Base-by-base conservation (phyloP, 2,797 vertebrate genomes). In the Heteromormyrus szaboi region DNA sequence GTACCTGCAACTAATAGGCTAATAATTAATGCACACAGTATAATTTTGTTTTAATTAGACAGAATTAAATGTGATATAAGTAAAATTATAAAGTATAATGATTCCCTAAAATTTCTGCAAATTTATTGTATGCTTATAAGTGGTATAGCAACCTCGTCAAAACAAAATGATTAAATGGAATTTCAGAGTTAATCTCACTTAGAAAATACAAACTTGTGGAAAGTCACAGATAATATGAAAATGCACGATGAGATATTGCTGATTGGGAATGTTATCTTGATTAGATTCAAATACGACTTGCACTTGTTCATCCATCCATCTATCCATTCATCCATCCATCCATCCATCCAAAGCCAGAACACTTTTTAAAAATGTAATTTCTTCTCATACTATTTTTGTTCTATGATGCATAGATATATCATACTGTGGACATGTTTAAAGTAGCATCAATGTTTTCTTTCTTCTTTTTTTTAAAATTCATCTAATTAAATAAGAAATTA, bases 11-110 rank as follows among this genome's bases (percentile, higher is more conserved):
- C 85, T 89, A 90, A 89, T 88, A 92, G 86, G 76, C 90, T 86
- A 91, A 91, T 89, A 90, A 92, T 92, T 90, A 91, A 92, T 88
- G 88, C 87, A 89, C 68, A 84, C 72, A 86, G 89, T 89, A 89
- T 89, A 89, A 89, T 90, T 93, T 86, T 89, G 89, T 88, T 89
- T 90, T 90, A 91, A 91, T 89, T 89, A 87, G 90, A 86, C 50
- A 51, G 89, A 87, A 85, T 87, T 25, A 88, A 89, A 89, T 86
- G 87, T 2, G 48, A 90, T 88, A 91, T 89, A 90, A 93, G 91
- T 86, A 86, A 76, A 89, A 86, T 68, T 50, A 85, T 37, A 37
- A 79, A 79, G 33, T 48, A 54, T 19, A 86, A 54, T 48, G 17
- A 68, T 54, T 85, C 12, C 37, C 19, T 86, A 53, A 72, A 89